A percentile compares a stretch with the other conserved stretches of the same genome.
These are phyloP conservation scores for Meganola albula DNA, from an alignment of 2,888 invertebrate species.

Conservation along the genomic window DNA sequence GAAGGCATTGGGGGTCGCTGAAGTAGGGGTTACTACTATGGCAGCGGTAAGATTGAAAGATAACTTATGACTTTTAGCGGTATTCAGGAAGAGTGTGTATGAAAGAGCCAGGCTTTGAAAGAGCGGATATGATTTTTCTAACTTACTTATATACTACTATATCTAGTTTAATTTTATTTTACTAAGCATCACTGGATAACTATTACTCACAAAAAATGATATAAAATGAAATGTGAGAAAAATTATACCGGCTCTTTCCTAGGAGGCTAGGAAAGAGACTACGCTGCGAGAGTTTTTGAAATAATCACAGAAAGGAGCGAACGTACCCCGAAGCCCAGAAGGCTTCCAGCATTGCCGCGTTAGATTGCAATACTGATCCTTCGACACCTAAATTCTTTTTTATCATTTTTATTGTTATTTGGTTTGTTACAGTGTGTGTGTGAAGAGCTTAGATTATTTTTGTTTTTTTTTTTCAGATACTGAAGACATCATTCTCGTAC, in stretches of 20 bases:
- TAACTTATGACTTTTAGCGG: background rate
- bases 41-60: constrained; percentile 23
- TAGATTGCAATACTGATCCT: background rate
- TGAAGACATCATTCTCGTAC: constrained; percentile 33
- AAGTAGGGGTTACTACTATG: constrained; percentile 42
- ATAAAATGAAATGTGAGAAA: no score
- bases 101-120: background rate
- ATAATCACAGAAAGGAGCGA: no score
- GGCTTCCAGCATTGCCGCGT: background rate
- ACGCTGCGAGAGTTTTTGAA: no score
- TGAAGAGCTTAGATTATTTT: background rate
- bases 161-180: background rate
- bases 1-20: constrained; percentile 33
- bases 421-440: no score
- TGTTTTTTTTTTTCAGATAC: constrained; percentile 25
- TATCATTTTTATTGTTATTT: no score
- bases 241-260: no score
- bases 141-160: background rate
- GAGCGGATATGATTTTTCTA: background rate
- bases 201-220: background rate
- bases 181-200: background rate
- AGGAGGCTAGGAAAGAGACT: no score
- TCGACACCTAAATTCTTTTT: background rate
- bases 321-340: no score
- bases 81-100: no score